Conservation (phyloP, 1,140 invertebrate species). For the Elysia chlorotica region DNA sequence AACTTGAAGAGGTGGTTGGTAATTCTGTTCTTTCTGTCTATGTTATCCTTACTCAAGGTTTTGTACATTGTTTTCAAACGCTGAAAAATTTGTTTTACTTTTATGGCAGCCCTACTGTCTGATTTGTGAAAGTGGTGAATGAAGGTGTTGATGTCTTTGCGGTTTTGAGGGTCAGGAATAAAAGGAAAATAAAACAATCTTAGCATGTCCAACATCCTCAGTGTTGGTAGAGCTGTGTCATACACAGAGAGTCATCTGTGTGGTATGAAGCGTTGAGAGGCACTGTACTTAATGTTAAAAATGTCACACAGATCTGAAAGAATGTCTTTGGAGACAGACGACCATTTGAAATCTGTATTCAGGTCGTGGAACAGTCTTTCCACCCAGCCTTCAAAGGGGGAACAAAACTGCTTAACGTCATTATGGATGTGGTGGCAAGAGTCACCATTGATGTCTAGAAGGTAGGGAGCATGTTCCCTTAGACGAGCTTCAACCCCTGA, state of each 20-base stretch:
- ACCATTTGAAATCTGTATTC: slow-evolving; percentile 43
- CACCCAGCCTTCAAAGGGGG: slow-evolving; percentile 32
- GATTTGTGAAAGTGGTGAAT: slow-evolving; percentile 12
- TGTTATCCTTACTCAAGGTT: slow-evolving; percentile 22
- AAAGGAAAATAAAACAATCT: slow-evolving; percentile 34
- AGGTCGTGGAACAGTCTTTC: slow-evolving; percentile 35
- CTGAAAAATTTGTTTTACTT: slow-evolving; percentile 11
- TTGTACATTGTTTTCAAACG: slow-evolving; percentile 15
- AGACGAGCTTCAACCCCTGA: slow-evolving; percentile 38
- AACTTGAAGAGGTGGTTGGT: slow-evolving; percentile 22
- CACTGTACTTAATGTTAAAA: slow-evolving; percentile 29
- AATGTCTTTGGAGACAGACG: slow-evolving; percentile 26
- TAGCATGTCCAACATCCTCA: slow-evolving; percentile 23
- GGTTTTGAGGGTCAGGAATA: not conserved
- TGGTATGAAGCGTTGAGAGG: slow-evolving; percentile 30
- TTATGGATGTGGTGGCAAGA: slow-evolving; percentile 43
- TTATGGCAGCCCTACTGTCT: not conserved
- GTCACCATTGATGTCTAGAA: slow-evolving; percentile 49
- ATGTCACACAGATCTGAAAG: slow-evolving; percentile 36
- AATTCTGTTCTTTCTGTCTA: slow-evolving; percentile 25
- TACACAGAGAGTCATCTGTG: slow-evolving; percentile 43
- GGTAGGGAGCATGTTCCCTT: slow-evolving; percentile 27
- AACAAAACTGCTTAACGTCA: slow-evolving; percentile 38
- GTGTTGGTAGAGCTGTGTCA: slow-evolving; percentile 29
- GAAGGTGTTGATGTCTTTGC: slow-evolving; percentile 3